phyloP scores from a whole-genome alignment of 2,888 invertebrate species.

The Phymatocera aterrima region DNA sequence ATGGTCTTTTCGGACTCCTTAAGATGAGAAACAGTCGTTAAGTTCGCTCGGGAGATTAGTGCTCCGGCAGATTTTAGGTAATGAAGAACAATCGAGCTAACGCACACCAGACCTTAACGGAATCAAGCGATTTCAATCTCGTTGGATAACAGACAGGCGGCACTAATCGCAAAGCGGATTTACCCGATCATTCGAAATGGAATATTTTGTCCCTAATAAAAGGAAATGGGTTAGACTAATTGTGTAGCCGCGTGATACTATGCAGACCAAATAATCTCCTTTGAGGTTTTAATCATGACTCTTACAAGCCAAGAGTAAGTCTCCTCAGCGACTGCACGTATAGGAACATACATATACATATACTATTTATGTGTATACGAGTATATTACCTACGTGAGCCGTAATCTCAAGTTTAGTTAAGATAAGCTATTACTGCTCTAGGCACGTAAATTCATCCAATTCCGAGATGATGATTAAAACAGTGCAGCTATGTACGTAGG shows the following conservation, averaged over 20 bases:
- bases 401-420: slow-evolving; percentile 30
- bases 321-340: no score
- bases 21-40: neutral
- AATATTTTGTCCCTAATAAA: neutral
- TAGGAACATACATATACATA: no score
- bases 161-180: slow-evolving; percentile 12
- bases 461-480: slow-evolving; percentile 35
- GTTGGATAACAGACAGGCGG: neutral
- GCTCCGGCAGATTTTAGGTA: neutral
- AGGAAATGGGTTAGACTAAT: slow-evolving; percentile 21
- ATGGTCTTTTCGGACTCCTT: neutral
- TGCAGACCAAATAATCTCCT: slow-evolving; percentile 10
- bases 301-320: no score
- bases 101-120: slow-evolving; percentile 3
- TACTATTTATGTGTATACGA: neutral
- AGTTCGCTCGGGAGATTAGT: neutral
- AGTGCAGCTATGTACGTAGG: slow-evolving; percentile 8
- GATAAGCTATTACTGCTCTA: slow-evolving; percentile 40
- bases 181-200: slow-evolving; percentile 9
- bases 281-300: slow-evolving; percentile 18
- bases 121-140: slow-evolving; percentile 5
- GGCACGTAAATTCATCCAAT: slow-evolving; percentile 32
- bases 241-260: slow-evolving; percentile 15
- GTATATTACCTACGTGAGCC: neutral
- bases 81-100: slow-evolving; percentile 3